A percentile compares a stretch with the other conserved stretches of the same genome.
These are phyloP conservation scores for Laticauda colubrina DNA, from an alignment of 2,113 vertebrate genomes.

Conservation along the genomic window DNA sequence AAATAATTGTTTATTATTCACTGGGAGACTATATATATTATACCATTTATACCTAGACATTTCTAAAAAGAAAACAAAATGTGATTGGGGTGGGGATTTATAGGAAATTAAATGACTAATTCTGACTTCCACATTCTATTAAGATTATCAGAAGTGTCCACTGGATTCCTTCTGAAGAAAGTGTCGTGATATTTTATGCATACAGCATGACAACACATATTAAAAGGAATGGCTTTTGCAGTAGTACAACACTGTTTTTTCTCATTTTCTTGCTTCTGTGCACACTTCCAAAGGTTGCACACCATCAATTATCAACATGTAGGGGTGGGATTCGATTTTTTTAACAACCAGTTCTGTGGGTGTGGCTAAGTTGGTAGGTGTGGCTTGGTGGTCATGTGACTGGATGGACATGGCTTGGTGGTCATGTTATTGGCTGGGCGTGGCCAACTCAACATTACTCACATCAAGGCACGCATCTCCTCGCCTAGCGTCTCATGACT, in stretches of 20 bases:
- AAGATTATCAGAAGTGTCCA: background rate
- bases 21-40: background rate
- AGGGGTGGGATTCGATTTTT: no score
- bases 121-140: background rate
- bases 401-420: no score
- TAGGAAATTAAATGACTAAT: background rate
- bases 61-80: background rate
- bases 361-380: no score
- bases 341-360: no score
- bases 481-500: no score
- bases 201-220: background rate
- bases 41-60: background rate
- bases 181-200: background rate
- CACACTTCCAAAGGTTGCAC: background rate
- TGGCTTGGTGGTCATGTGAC: no score
- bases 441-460: no score
- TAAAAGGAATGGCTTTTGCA: background rate
- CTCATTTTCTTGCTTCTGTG: background rate
- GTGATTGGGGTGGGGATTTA: background rate
- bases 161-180: background rate
- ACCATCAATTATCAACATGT: background rate
- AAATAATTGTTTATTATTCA: constrained; percentile 2
- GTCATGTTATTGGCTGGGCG: no score
- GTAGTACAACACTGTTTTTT: background rate
- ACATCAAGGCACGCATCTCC: no score